Percentiles rank a stretch among this genome's conserved stretches.
Conservation (phyloP, 2,888 invertebrate genomes). For the Argyresthia goedartella region DNA sequence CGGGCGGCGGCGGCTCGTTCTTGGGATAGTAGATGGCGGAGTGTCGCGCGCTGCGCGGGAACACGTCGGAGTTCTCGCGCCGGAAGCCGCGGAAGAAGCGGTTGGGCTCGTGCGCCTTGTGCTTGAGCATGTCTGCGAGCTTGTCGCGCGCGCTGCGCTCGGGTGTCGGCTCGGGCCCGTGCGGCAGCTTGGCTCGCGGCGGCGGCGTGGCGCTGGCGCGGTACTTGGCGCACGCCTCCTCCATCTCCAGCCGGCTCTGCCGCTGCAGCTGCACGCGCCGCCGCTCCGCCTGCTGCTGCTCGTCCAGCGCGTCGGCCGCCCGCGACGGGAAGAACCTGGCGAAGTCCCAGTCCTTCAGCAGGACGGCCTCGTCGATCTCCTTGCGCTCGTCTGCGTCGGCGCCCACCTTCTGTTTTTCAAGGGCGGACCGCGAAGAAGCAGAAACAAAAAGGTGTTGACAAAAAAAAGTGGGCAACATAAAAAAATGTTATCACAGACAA, state of each 20-base stretch:
- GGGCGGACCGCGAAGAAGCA: slow-evolving; percentile 22
- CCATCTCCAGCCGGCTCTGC: slow-evolving; percentile 58
- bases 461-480: slow-evolving; percentile 14
- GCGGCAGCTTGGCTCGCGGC: slow-evolving; percentile 45
- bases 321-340: slow-evolving; percentile 83
- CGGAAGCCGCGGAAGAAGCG: slow-evolving; percentile 84
- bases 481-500: slow-evolving; percentile 8
- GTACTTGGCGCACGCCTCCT: slow-evolving; percentile 57
- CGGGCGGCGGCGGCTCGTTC: slow-evolving; percentile 63
- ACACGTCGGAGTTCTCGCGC: slow-evolving; percentile 87
- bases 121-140: slow-evolving; percentile 63
- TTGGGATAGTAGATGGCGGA: slow-evolving; percentile 78
- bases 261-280: slow-evolving; percentile 51
- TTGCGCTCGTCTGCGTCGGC: slow-evolving; percentile 47
- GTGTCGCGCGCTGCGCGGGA: slow-evolving; percentile 81
- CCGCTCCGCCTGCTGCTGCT: slow-evolving; percentile 39
- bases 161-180: slow-evolving; percentile 30
- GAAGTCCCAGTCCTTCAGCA: slow-evolving; percentile 90
- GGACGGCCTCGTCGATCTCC: slow-evolving; percentile 81
- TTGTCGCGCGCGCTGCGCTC: slow-evolving; percentile 57
- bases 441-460: slow-evolving; percentile 12
- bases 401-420: slow-evolving; percentile 54
- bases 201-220: slow-evolving; percentile 57
- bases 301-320: slow-evolving; percentile 38
- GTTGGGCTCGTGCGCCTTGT: slow-evolving; percentile 80